Base-by-base conservation (phyloP, 1,140 invertebrate species). In the Pemphigus obesinymphae region DNA sequence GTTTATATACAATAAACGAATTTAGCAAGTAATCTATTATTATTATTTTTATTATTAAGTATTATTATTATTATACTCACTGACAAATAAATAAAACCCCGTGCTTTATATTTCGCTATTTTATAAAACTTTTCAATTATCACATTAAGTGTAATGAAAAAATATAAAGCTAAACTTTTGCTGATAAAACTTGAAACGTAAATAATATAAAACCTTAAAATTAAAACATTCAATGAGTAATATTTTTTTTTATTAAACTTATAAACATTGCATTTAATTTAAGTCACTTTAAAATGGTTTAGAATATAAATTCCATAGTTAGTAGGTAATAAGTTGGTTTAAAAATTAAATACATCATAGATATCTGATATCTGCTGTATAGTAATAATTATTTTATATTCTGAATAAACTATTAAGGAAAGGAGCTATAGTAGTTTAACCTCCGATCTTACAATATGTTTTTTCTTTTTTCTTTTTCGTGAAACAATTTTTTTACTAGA, bases 101-200 rank as follows among this genome's bases (percentile, higher is more conserved):
- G 7, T 66, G 34, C 31, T 66, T 66, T 20, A n/a, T 68, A 34
- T 29, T 61, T 61, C 26, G 17, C 15, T 37, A 20, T 66, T 66
- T 37, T 66, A 17, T 66, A 66, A n/a, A 66, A 66, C 61, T 66
- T 66, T n/a, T 66, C 31, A 66, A 66, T 66, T 37, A 66, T n/a
- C 26, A 37, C 7, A 37, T 66, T 29, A 31, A 63, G 31, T 66
- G 10, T 66, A 66, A 37, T 66, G 17, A 66, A 66, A 66, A 66
- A 13, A 29, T 7, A n/a, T 20, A n/a, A 61, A 61, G 26, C 10
- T n/a, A 66, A 66, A 66, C 61, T 66, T 37, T 45, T 11, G 43
- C 8, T 11, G 43, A 45, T 45, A 11, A 45, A 45, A 45, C 43
- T 45, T 13, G 10, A 45, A 66, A 61, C 15, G 13, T 66, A 37